A percentile compares a stretch with the other conserved stretches of the same genome.
These are phyloP conservation scores for Boloria selene DNA, from an alignment of 2,888 invertebrate genomes.

Conservation along the genomic window DNA sequence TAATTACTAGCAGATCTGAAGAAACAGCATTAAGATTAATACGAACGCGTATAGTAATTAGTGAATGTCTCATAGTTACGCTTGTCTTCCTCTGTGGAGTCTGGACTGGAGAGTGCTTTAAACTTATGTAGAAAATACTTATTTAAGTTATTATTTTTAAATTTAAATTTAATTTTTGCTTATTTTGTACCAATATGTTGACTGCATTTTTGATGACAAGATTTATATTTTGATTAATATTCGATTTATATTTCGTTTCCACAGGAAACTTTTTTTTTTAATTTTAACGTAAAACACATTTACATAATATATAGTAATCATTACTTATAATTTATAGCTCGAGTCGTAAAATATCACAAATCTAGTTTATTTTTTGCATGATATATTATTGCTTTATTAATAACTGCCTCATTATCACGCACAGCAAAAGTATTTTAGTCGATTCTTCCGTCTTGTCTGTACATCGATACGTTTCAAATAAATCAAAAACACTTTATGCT, in stretches of 20 bases:
- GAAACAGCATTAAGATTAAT: slow-evolving; percentile 40
- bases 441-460: slow-evolving; percentile 34
- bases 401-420: slow-evolving; percentile 14
- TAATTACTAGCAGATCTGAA: slow-evolving; percentile 41
- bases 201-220: no score
- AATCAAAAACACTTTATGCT: slow-evolving; percentile 71
- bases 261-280: slow-evolving; percentile 5
- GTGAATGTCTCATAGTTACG: slow-evolving; percentile 34
- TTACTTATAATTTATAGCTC: slow-evolving; percentile 18
- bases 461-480: slow-evolving; percentile 62
- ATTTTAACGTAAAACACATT: slow-evolving; percentile 8
- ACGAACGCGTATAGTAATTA: slow-evolving; percentile 36
- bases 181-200: neutral
- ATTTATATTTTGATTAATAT: no score
- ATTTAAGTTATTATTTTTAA: neutral
- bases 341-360: slow-evolving; percentile 13
- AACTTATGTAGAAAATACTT: slow-evolving; percentile 12
- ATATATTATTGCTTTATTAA: slow-evolving; percentile 17
- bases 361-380: slow-evolving; percentile 15
- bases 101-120: slow-evolving; percentile 23
- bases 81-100: slow-evolving; percentile 28
- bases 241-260: slow-evolving; percentile 5
- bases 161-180: neutral
- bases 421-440: slow-evolving; percentile 10
- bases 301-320: slow-evolving; percentile 14